phyloP scores from a whole-genome alignment of 2,113 vertebrate species.

The Cariama cristata region DNA sequence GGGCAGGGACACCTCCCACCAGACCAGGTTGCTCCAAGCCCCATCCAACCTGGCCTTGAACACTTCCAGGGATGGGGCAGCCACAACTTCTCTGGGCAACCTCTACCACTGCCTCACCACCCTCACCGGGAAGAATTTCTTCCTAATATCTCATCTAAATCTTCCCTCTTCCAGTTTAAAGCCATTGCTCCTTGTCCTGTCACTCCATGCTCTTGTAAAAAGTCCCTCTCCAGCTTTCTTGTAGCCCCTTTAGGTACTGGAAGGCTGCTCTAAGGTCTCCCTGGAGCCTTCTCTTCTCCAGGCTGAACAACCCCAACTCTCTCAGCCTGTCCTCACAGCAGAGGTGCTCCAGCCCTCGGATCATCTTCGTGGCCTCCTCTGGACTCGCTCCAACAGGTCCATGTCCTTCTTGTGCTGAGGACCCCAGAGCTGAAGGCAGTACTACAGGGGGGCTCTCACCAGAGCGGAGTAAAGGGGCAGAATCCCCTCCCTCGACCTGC shows the following conservation, averaged over 20 bases:
- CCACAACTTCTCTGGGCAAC: not conserved
- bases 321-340: not conserved
- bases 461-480: not conserved
- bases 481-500: fast-evolving
- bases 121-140: too few species aligned
- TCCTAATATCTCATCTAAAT: not conserved
- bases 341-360: not conserved
- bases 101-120: not conserved
- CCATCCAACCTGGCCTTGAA: not conserved
- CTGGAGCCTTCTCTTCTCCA: not conserved
- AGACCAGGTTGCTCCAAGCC: not conserved
- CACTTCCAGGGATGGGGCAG: not conserved
- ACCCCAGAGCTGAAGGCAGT: not conserved
- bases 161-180: not conserved
- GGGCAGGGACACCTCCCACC: not conserved
- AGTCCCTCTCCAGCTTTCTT: not conserved
- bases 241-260: not conserved
- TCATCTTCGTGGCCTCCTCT: not conserved
- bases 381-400: not conserved
- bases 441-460: too few species aligned
- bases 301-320: not conserved
- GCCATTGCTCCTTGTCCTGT: not conserved
- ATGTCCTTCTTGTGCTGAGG: not conserved
- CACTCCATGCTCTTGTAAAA: not conserved
- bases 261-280: not conserved